Base-by-base conservation (phyloP, 2,113 vertebrate genomes). In the Electrona antarctica region DNA sequence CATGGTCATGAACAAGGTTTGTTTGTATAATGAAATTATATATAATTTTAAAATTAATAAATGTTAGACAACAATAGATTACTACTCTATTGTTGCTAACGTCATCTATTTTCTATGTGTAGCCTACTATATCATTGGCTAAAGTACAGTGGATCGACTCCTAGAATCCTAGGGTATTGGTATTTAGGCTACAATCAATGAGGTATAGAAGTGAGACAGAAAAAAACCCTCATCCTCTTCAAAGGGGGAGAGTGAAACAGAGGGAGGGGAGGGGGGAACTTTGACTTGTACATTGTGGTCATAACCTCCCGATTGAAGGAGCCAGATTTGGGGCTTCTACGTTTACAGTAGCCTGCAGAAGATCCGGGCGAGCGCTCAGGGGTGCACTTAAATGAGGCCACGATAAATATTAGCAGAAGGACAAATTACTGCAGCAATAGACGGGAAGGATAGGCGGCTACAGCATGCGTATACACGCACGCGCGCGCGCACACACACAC, bases 161-260 rank as follows among this genome's bases (percentile, higher is more conserved):
- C 21, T 21, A 21, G 21, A 21, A 21, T 21, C 21, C 21, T 21
- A 21, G 21, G 21, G 21, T 21, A 21, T 21, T 21, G 21, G 21
- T 21, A 21, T 21, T 21, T 21, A 21, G 21, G 21, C 21, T 21
- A 21, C 21, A 21, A 21, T 41, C 47, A 63, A 63, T 9, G 48
- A 63, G 5, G 7, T n/a, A 63, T 48, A 63, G 6, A 1, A 9
- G 7, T 9, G 7, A 46, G 11, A 33, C 28, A 48, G 49, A 21
- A 64, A 60, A 46, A 68, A 69, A 62, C 59, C 54, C 21, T 13
- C 29, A 69, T n/a, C 15, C 8, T 64, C 50, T 69, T 60, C 9
- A 33, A 57, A 69, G 28, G 50, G 13, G 58, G 48, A 45, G 50
- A 28, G 15, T 29, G 33, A 3, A 69, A 60, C 58, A 29, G 13